A percentile compares a stretch with the other conserved stretches of the same genome.
These are phyloP conservation scores for Aromia moschata DNA, from an alignment of 2,888 invertebrate genomes.

Conservation along the genomic window DNA sequence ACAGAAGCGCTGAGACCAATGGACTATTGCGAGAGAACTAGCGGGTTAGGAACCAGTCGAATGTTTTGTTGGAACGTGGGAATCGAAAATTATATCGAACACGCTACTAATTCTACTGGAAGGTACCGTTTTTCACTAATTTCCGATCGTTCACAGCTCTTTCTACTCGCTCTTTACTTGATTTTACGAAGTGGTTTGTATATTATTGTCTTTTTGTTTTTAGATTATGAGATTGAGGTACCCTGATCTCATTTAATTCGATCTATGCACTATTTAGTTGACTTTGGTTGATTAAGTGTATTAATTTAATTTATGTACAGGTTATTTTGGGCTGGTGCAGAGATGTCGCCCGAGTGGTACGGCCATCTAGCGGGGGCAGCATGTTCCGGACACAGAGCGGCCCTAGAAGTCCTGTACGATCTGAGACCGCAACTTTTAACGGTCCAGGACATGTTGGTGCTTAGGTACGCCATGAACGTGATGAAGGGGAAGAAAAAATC, in stretches of 20 bases:
- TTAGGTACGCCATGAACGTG: no score
- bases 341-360: constrained; percentile 52
- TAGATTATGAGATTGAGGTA: no score
- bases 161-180: no score
- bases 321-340: constrained; percentile 54
- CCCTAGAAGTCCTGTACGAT: constrained; percentile 51
- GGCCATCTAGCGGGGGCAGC: constrained; percentile 53
- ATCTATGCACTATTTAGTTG: no score
- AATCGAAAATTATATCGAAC: constrained; percentile 10
- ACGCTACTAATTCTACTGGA: background rate
- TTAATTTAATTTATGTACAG: no score
- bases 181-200: no score
- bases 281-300: no score
- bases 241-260: no score
- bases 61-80: constrained; percentile 31
- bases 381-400: constrained; percentile 50
- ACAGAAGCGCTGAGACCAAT: constrained; percentile 46
- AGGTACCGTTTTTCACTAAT: constrained; percentile 5
- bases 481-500: no score
- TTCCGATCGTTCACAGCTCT: no score
- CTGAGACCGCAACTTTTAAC: constrained; percentile 49
- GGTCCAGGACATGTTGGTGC: constrained; percentile 37
- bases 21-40: constrained; percentile 46
- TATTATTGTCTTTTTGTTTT: no score
- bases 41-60: constrained; percentile 34